phyloP scores from a whole-genome alignment of 2,888 invertebrate species.

The Rhogogaster chlorosoma region DNA sequence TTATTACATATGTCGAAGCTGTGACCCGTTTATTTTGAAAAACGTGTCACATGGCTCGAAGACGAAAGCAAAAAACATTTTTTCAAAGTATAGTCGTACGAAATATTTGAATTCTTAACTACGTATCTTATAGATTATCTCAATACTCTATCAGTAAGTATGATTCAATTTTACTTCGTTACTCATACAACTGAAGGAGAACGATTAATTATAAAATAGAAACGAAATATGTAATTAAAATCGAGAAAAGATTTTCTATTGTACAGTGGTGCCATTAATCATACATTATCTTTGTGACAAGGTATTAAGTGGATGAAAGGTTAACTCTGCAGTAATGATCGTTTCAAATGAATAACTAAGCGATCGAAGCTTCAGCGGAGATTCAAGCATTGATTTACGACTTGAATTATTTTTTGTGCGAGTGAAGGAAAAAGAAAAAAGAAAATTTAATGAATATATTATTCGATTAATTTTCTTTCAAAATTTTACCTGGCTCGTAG shows the following conservation, averaged over 20 bases:
- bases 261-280: not conserved
- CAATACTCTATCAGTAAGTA: not conserved
- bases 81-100: not conserved
- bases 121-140: not conserved
- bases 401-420: not conserved
- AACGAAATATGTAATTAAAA: not conserved
- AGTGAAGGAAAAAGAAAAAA: not conserved
- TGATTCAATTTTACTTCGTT: not conserved
- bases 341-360: not conserved
- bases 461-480: not conserved
- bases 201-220: not conserved
- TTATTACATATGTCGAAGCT: not conserved
- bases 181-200: not conserved
- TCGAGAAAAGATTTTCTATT: not conserved
- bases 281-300: not conserved
- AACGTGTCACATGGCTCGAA: not conserved
- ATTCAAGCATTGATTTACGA: not conserved
- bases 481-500: slow-evolving; percentile 52
- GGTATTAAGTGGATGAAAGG: not conserved
- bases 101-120: not conserved
- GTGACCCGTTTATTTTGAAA: not conserved
- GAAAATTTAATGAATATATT: not conserved
- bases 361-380: not conserved
- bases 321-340: not conserved
- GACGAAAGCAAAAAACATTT: not conserved